Percentiles rank a stretch among this genome's conserved stretches.
Evolutionary conservation across 1,140 invertebrate species (phyloP).

Genomic region (Drosophila pruinosa): DNA sequence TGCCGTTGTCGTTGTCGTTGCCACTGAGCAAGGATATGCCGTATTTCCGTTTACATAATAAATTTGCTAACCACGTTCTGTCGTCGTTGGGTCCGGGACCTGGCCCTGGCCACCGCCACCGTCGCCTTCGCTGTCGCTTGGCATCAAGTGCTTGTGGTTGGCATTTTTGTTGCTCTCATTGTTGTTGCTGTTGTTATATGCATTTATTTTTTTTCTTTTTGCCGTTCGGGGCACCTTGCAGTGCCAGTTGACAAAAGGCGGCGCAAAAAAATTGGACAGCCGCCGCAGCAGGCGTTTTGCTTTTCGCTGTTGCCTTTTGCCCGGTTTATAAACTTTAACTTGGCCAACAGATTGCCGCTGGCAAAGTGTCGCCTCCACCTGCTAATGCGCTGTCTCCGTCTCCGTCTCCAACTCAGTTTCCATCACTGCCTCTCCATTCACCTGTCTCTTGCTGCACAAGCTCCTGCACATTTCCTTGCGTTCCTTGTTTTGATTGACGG

Average conservation of each 20-base stretch:
- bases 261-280: conserved; percentile 40
- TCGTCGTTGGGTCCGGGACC: conserved; percentile 43
- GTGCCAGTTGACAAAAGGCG: conserved; percentile 33
- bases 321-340: conserved; percentile 45
- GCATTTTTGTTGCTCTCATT: conserved; percentile 23
- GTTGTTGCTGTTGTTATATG: conserved; percentile 37
- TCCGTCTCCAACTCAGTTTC: background rate
- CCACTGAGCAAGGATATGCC: conserved; percentile 76
- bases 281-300: conserved; percentile 38
- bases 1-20: conserved; percentile 31
- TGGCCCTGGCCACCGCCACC: conserved; percentile 20
- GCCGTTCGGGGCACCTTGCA: conserved; percentile 33
- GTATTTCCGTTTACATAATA: conserved; percentile 83
- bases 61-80: conserved; percentile 83
- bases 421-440: background rate
- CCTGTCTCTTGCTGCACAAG: background rate
- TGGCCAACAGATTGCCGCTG: conserved; percentile 40
- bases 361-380: conserved; percentile 42
- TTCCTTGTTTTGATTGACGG: conserved; percentile 65
- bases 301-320: conserved; percentile 18
- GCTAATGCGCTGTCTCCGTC: conserved; percentile 12
- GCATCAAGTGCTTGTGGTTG: conserved; percentile 74
- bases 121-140: conserved; percentile 46
- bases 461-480: conserved; percentile 23
- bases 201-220: conserved; percentile 2